These are phyloP conservation scores for Platichthys flesus DNA, from an alignment of 2,113 vertebrate species.

Conservation along the genomic window DNA sequence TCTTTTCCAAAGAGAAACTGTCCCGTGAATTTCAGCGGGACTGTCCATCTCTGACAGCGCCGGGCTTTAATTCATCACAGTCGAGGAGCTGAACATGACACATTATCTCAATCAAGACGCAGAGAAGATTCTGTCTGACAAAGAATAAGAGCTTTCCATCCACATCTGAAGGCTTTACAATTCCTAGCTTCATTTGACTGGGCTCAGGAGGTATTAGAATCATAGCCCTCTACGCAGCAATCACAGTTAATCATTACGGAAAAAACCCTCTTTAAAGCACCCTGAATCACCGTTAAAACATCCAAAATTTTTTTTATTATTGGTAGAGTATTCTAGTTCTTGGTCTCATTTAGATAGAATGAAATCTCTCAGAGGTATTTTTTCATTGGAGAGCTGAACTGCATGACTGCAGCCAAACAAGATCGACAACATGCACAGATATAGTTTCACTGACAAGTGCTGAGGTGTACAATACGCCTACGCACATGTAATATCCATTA, in stretches of 20 bases:
- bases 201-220: constrained; percentile 49
- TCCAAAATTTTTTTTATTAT: constrained; percentile 14
- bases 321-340: constrained; percentile 1
- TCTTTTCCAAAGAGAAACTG: not conserved
- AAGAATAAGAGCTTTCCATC: constrained; percentile 34
- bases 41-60: not conserved
- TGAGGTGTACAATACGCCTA: no score
- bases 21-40: not conserved
- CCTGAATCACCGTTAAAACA: constrained; percentile 13
- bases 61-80: not conserved
- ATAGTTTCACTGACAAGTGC: no score
- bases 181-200: constrained; percentile 46
- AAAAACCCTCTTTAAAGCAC: constrained; percentile 12
- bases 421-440: no score
- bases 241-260: constrained; percentile 43
- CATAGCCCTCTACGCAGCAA: constrained; percentile 41
- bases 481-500: no score
- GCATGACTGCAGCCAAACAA: no score
- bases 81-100: constrained; percentile 13
- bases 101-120: constrained; percentile 11
- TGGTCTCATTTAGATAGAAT: constrained; percentile 20
- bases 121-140: constrained; percentile 24
- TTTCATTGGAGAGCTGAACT: no score
- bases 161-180: constrained; percentile 18
- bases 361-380: not conserved